A percentile compares a stretch with the other conserved stretches of the same genome.
Evolutionary conservation across 2,113 vertebrate species (phyloP).

Genomic region (Misgurnus anguillicaudatus): DNA sequence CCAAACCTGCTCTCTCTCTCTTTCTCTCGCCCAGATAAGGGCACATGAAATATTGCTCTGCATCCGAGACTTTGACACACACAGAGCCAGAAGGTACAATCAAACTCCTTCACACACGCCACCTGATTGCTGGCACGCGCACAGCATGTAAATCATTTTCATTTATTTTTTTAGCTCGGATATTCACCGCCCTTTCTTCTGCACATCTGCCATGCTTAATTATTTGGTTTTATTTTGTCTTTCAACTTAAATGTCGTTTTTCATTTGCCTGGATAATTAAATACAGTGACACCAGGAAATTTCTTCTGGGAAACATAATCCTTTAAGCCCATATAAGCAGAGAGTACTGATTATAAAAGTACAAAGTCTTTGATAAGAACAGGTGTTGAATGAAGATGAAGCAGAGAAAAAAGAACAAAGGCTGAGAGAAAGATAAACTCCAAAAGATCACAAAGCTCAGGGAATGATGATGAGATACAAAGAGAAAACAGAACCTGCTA

Average conservation of each 20-base stretch:
- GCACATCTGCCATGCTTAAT: slow-evolving; percentile 9
- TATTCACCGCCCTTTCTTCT: not conserved
- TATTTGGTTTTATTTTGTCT: slow-evolving; percentile 4
- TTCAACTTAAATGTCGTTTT: slow-evolving; percentile 28
- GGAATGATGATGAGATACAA: slow-evolving; percentile 42
- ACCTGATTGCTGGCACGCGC: not conserved
- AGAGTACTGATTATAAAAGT: slow-evolving; percentile 42
- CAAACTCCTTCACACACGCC: slow-evolving; percentile 2
- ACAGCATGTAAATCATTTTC: not conserved
- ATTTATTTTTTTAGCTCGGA: not conserved
- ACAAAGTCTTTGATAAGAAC: slow-evolving; percentile 43
- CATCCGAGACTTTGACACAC: slow-evolving; percentile 36
- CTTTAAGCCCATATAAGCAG: slow-evolving; percentile 39
- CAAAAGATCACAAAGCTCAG: slow-evolving; percentile 9
- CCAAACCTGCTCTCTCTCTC: slow-evolving; percentile 57
- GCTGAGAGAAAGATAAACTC: not conserved
- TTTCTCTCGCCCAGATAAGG: slow-evolving; percentile 63
- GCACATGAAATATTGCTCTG: slow-evolving; percentile 57
- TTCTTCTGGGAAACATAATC: slow-evolving; percentile 42
- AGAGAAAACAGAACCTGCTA: slow-evolving; percentile 51
- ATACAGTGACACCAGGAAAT: slow-evolving; percentile 34
- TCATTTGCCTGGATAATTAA: slow-evolving; percentile 43
- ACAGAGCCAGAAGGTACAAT: slow-evolving; percentile 3
- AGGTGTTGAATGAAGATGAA: slow-evolving; percentile 53
- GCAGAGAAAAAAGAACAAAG: slow-evolving; percentile 10